These are phyloP conservation scores for Halocaridina rubra DNA, from an alignment of 2,888 invertebrate genomes.

Conservation along the genomic window DNA sequence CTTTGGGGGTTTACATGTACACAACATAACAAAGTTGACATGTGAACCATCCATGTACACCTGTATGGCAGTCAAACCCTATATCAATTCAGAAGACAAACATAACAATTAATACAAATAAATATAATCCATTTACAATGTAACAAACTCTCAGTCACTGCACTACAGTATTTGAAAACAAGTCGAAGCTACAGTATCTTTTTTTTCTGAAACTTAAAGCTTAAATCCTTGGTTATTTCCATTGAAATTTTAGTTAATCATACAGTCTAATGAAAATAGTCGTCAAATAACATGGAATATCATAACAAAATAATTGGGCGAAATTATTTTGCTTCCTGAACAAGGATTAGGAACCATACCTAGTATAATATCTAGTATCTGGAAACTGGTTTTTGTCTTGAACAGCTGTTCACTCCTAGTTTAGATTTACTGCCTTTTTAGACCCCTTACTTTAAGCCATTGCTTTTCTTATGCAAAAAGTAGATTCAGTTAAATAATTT, in stretches of 20 bases:
- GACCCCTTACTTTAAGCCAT: too few relatives aligned
- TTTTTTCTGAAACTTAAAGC: slow-evolving; percentile 53
- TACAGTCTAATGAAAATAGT: slow-evolving; percentile 35
- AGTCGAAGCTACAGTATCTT: slow-evolving; percentile 38
- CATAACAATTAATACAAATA: slow-evolving; percentile 61
- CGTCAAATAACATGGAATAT: slow-evolving; percentile 37
- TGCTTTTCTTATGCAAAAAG: too few relatives aligned
- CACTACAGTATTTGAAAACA: slow-evolving; percentile 48
- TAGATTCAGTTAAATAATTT: too few relatives aligned
- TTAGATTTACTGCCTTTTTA: too few relatives aligned
- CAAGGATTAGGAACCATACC: slow-evolving; percentile 10
- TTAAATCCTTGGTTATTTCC: slow-evolving; percentile 50
- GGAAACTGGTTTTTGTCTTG: slow-evolving; percentile 22
- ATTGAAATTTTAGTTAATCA: slow-evolving; percentile 28
- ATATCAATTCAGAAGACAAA: slow-evolving; percentile 49
- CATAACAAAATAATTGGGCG: slow-evolving; percentile 35
- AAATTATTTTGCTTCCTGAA: slow-evolving; percentile 2
- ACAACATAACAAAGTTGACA: slow-evolving; percentile 29
- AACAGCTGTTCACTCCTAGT: too few relatives aligned
- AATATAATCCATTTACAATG: slow-evolving; percentile 59
- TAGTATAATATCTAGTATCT: not conserved
- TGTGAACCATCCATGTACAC: slow-evolving; percentile 20
- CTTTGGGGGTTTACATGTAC: slow-evolving; percentile 29
- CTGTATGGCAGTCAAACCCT: slow-evolving; percentile 28
- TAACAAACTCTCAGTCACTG: slow-evolving; percentile 51